Base-by-base conservation (phyloP, 1,140 invertebrate genomes). In the Magallana ariakensis region DNA sequence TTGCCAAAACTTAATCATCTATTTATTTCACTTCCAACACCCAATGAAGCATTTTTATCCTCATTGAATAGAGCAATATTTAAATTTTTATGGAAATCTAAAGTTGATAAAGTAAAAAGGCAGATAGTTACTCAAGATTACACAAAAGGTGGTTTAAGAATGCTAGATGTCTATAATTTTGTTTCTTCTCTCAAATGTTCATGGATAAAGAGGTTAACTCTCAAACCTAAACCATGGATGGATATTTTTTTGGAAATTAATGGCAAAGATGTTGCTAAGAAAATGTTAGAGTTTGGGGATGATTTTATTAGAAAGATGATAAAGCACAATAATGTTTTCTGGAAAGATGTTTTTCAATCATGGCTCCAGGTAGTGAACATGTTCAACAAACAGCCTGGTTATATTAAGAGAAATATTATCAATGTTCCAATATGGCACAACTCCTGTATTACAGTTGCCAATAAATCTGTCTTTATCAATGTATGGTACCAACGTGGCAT, bases 1-100 rank as follows among this genome's bases (percentile, higher is more conserved):
- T 13, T 88, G 26, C 81, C 84, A 6, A 56, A 85, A 57, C 57
- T 88, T 16, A 88, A 75, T 57, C 80, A 85, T 83, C n/a, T 85
- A 22, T 83, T 88, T 70, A 60, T 85, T 46, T 22, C 80, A 1
- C 26, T 88, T 4, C 84, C 80, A 11, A 82, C 62, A 53, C 87
- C 87, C 11, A 8, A n/a, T 15, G 2, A 22, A 46, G 55, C 57
- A 3, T 54, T 83, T 62, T 3, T 85, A 19, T 46, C 26, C 9
- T 53, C 54, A 7, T 15, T 83, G 10, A 70, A 88, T 33, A 85
- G 13, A 16, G 22, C 9, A 3, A 22, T 85, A 46, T 85, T 66
- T 75, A 7, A 70, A 22, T 88, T 88, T 85, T 57, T 83, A 22
- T 85, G 84, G 84, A 60, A 80, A 2, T 46, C 16, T 22, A 84